Evolutionary conservation across 2,797 vertebrate species (phyloP), one percentile per base, ranked within the genome.

Genomic region (Danio jaintianensis): DNA sequence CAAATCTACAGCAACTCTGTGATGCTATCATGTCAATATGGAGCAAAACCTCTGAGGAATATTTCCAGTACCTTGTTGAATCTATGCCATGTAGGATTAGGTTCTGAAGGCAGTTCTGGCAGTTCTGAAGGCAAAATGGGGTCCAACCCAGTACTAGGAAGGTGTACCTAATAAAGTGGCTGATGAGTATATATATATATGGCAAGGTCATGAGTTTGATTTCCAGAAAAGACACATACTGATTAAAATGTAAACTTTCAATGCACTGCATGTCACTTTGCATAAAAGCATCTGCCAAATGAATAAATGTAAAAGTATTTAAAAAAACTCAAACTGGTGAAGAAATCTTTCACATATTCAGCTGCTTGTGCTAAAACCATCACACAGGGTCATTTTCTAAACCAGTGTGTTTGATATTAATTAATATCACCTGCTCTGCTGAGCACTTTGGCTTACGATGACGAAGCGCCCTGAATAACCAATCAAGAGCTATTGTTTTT

Each of bases 401-500:
- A 76, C 43, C 18, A 11, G 5, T 15, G 6, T 40, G 59, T 75
- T 75, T 55, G 38, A 55, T 64, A 43, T 64, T 53, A 64, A 50
- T 64, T 43, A 29, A 29, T 53, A 55, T 8, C 48, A 15, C 52
- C 47, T 5, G 2, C 50, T 55, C 59, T 20, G 36, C 69, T 56
- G 38, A 62, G 45, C 16, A 20, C n/a, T 75, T 16, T 45, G 22
- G 73, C 48, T 62, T 75, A 75, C n/a, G 36, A 64, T 22, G 15
- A 18, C 4, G 15, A 66, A 66, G 18, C 4, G 15, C 18, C 18
- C 36, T 55, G 61, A 64, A 66, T 42, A 16, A 43, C 74, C 61
- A 76, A 76, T 53, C 74, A 66, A 53, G 13, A 42, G 10, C 61
- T 22, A 76, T 55, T 22, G 50, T 66, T 66, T 76, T 50, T 53